Conservation (phyloP, 2,113 vertebrate species). For the Hypomesus transpacificus region DNA sequence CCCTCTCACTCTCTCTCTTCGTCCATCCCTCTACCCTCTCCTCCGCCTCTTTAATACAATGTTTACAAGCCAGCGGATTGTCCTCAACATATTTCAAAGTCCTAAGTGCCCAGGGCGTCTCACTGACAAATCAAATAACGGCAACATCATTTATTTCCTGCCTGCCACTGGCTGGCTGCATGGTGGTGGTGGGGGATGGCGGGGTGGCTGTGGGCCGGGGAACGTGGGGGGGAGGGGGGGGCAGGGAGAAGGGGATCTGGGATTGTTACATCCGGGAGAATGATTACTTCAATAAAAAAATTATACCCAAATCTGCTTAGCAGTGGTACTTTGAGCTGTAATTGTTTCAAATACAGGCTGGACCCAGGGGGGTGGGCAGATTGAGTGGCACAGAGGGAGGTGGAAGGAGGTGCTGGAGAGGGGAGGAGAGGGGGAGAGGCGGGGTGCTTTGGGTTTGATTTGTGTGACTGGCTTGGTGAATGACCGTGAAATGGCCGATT, state of each 20-base stretch:
- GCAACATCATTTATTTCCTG: conserved; percentile 84
- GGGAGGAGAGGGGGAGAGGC: neutral
- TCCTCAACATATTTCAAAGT: conserved; percentile 83
- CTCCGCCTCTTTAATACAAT: conserved; percentile 55
- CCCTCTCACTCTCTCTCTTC: neutral
- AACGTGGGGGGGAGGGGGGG: neutral
- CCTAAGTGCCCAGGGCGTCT: conserved; percentile 79
- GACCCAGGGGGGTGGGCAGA: conserved; percentile 44
- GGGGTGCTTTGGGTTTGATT: too few relatives aligned
- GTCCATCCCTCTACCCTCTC: conserved; percentile 24
- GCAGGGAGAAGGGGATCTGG: conserved; percentile 21
- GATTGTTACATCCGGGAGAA: conserved; percentile 77
- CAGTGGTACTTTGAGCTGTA: conserved; percentile 76
- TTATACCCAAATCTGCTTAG: conserved; percentile 74
- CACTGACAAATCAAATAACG: conserved; percentile 89
- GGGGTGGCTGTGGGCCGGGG: conserved; percentile 21
- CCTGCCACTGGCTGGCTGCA: neutral
- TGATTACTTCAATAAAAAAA: conserved; percentile 88
- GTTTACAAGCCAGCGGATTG: conserved; percentile 60
- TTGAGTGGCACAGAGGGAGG: neutral
- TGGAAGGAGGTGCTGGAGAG: neutral
- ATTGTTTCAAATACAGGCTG: conserved; percentile 84
- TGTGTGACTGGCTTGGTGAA: too few relatives aligned
- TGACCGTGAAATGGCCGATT: too few relatives aligned
- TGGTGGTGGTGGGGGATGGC: too few relatives aligned